Evolutionary conservation across 1,140 invertebrate genomes (phyloP).

Genomic region (Drosophila lacteicornis): DNA sequence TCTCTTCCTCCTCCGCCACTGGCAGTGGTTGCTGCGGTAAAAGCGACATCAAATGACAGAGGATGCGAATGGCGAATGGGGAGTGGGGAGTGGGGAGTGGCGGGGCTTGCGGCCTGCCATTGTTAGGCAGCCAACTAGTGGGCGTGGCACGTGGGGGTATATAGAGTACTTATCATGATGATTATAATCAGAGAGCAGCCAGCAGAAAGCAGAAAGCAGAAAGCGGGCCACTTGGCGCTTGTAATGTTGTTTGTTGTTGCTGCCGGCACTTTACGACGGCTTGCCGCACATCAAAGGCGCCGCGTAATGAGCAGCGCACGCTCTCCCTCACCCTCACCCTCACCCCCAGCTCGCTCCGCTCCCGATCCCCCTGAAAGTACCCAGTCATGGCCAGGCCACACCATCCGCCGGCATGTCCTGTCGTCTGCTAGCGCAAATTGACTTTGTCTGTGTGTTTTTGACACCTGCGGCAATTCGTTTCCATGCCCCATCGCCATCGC

Average conservation of each 20-base stretch:
- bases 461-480: slow-evolving; percentile 82
- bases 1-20: neutral
- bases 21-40: slow-evolving; percentile 22
- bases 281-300: slow-evolving; percentile 81
- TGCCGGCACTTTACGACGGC: slow-evolving; percentile 74
- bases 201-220: slow-evolving; percentile 55
- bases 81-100: neutral
- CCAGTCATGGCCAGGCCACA: slow-evolving; percentile 4
- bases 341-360: too few relatives aligned
- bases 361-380: neutral
- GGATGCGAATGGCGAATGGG: neutral
- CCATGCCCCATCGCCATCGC: slow-evolving; percentile 26
- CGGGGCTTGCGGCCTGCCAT: slow-evolving; percentile 37
- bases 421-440: slow-evolving; percentile 74
- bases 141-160: slow-evolving; percentile 34
- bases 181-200: slow-evolving; percentile 69
- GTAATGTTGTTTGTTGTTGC: slow-evolving; percentile 70
- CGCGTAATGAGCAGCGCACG: slow-evolving; percentile 80
- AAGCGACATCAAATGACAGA: slow-evolving; percentile 47
- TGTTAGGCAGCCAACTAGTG: slow-evolving; percentile 50
- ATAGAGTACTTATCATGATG: slow-evolving; percentile 69
- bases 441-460: slow-evolving; percentile 82
- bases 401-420: slow-evolving; percentile 34
- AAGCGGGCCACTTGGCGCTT: slow-evolving; percentile 75
- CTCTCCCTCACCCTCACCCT: slow-evolving; percentile 18